Conservation (phyloP, 2,113 vertebrate species). For the Equus quagga region DNA sequence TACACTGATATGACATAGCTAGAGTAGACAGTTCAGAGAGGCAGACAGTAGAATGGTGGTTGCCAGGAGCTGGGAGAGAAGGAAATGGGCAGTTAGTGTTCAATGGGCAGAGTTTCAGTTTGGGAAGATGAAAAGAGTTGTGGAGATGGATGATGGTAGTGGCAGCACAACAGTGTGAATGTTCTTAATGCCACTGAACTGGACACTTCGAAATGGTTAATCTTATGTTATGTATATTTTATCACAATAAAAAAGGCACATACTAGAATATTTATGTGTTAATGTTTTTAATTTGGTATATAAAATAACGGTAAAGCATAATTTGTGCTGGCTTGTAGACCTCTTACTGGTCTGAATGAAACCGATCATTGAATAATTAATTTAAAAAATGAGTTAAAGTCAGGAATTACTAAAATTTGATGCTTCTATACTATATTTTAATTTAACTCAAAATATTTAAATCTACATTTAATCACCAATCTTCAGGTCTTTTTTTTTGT, state of each 20-base stretch:
- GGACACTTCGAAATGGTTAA: background rate
- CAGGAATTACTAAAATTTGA: background rate
- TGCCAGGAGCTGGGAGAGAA: background rate
- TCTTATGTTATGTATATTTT: background rate
- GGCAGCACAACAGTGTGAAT: background rate
- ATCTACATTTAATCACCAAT: background rate
- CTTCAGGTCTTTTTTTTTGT: background rate
- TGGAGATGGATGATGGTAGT: background rate
- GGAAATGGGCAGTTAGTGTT: background rate
- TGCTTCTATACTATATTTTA: background rate
- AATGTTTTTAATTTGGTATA: background rate
- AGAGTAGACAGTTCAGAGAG: background rate
- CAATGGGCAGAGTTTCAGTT: background rate
- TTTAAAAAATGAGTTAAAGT: conserved; percentile 12
- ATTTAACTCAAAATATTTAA: background rate
- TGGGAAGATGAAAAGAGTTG: background rate
- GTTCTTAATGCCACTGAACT: background rate
- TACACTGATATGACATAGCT: background rate
- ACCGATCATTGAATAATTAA: background rate
- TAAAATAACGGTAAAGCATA: background rate
- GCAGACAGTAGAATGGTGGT: background rate
- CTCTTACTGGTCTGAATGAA: background rate
- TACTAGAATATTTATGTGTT: background rate
- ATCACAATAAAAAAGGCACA: background rate
- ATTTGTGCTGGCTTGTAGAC: background rate